These are phyloP conservation scores for Macaria notata DNA, from an alignment of 2,888 invertebrate species.

Conservation along the genomic window DNA sequence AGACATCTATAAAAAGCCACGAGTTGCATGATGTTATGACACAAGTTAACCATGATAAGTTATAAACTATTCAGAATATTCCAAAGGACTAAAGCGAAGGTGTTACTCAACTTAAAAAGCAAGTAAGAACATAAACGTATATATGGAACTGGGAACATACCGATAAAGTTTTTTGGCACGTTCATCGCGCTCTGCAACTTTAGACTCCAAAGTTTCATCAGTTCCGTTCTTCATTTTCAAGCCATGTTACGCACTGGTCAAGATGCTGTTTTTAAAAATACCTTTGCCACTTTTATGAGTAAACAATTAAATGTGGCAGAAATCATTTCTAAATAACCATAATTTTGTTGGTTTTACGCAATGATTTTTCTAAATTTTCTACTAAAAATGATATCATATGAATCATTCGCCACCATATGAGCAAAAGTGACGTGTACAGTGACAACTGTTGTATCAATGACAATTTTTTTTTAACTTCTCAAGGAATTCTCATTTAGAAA, in stretches of 20 bases:
- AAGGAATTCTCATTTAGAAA: no score
- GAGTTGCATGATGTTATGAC: no score
- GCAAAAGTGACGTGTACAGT: not conserved
- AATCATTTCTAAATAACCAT: constrained; percentile 47
- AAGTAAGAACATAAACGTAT: no score
- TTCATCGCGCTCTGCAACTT: constrained; percentile 71
- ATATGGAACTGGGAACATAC: constrained; percentile 43
- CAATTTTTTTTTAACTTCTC: no score
- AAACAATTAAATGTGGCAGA: constrained; percentile 39
- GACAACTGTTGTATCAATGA: not conserved
- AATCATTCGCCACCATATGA: not conserved
- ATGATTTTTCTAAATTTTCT: constrained; percentile 1
- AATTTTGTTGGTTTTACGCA: constrained; percentile 18
- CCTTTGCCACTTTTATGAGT: constrained; percentile 42
- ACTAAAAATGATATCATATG: not conserved
- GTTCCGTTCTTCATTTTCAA: constrained; percentile 78
- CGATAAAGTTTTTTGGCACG: constrained; percentile 78
- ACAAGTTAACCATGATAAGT: no score
- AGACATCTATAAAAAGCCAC: no score
- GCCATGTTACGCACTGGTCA: constrained; percentile 74
- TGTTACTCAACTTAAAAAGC: no score
- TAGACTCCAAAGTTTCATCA: constrained; percentile 70
- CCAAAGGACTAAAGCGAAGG: no score
- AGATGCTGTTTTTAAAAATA: constrained; percentile 58
- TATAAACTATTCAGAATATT: no score